phyloP scores from a whole-genome alignment of 2,113 vertebrate genomes.

The Glareola pratincola region DNA sequence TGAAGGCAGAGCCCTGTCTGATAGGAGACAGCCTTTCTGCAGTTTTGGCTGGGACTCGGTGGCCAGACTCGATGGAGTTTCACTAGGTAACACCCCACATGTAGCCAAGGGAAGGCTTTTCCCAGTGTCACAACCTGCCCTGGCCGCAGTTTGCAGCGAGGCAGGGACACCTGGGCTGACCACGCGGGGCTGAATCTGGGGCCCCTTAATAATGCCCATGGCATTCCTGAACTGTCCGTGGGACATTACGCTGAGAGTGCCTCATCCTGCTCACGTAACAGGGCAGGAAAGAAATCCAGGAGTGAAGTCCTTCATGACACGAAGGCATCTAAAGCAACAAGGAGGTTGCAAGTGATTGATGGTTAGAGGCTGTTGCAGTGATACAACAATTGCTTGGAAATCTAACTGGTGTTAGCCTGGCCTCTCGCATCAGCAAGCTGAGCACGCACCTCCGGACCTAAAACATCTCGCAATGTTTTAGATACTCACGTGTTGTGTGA shows the following conservation, averaged over 20 bases:
- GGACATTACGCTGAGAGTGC: neutral
- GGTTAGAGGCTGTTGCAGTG: neutral
- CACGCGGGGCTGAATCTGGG: neutral
- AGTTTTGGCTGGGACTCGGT: neutral
- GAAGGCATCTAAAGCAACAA: neutral
- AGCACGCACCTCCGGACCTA: neutral
- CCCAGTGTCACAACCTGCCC: neutral
- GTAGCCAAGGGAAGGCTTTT: neutral
- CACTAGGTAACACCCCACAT: neutral
- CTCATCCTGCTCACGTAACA: neutral
- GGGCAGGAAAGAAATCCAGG: neutral
- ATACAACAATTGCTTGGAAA: neutral
- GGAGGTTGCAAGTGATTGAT: neutral
- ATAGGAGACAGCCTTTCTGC: neutral
- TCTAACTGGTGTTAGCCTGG: neutral
- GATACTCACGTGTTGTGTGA: slow-evolving; percentile 78
- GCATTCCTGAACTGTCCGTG: neutral
- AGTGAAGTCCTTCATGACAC: neutral
- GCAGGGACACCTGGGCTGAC: neutral
- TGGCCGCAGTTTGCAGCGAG: neutral
- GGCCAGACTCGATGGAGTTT: neutral
- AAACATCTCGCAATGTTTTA: neutral
- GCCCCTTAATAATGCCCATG: neutral
- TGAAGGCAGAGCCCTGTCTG: neutral
- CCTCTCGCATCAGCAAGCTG: neutral